Evolutionary conservation across 2,797 vertebrate genomes (phyloP).

Genomic region (Chloroceryle amazona): DNA sequence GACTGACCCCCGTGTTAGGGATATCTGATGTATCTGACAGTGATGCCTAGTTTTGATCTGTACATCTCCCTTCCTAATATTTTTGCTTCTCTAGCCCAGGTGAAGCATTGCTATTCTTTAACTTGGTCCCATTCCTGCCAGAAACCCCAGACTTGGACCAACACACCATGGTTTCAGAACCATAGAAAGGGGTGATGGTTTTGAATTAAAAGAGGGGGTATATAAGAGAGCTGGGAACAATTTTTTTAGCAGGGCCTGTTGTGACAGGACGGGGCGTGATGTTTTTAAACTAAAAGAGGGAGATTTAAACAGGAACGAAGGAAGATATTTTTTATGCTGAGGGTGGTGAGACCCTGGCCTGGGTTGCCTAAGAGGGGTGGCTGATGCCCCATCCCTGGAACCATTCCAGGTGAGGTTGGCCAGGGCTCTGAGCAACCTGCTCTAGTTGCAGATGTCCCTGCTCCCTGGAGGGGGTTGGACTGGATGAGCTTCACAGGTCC

Average conservation of each 20-base stretch:
- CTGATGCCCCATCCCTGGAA: background rate
- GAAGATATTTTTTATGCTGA: background rate
- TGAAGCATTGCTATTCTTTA: background rate
- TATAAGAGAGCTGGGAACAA: background rate
- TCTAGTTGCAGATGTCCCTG: background rate
- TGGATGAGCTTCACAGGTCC: background rate
- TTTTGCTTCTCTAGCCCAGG: background rate
- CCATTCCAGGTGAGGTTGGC: background rate
- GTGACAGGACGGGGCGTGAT: background rate
- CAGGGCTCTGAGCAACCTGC: background rate
- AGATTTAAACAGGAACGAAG: background rate
- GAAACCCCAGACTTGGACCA: background rate
- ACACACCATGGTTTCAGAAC: fast-evolving
- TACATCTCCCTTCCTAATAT: background rate
- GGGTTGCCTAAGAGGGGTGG: background rate
- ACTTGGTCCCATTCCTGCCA: background rate
- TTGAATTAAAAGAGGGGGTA: background rate
- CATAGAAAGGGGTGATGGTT: background rate
- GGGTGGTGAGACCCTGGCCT: background rate
- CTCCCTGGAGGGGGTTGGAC: background rate
- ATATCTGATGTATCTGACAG: fast-evolving
- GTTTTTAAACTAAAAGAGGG: background rate
- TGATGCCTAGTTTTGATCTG: fast-evolving
- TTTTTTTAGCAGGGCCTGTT: background rate
- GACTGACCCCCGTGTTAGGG: background rate